phyloP scores from a whole-genome alignment of 2,888 invertebrate species.

The Parochlus steinenii region DNA sequence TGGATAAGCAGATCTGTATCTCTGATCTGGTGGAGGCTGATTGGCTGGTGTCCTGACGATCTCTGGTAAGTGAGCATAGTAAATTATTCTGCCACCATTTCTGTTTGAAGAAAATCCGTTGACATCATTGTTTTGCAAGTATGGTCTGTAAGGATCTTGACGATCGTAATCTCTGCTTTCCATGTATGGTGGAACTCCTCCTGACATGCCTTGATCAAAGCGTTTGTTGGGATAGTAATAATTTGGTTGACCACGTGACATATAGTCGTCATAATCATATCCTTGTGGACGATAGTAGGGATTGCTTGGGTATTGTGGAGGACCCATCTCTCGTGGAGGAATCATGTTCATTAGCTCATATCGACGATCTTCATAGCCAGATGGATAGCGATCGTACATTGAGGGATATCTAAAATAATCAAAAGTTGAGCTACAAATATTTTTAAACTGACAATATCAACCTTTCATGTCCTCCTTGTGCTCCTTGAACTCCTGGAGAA shows the following conservation, averaged over 20 bases:
- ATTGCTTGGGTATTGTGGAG: constrained; percentile 3
- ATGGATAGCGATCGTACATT: too few relatives aligned
- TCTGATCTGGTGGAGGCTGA: constrained; percentile 37
- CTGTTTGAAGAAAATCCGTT: too few relatives aligned
- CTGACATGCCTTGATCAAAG: constrained; percentile 24
- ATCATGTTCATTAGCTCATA: constrained; percentile 2
- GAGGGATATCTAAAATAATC: too few relatives aligned
- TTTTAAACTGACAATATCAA: too few relatives aligned
- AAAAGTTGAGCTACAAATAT: too few relatives aligned
- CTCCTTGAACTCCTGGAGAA: too few relatives aligned
- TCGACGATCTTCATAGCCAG: not conserved
- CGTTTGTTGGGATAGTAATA: constrained; percentile 28
- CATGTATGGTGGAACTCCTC: constrained; percentile 20
- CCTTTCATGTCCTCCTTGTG: too few relatives aligned
- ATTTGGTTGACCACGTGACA: constrained; percentile 25
- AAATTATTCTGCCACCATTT: constrained; percentile 40
- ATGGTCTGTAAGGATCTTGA: constrained; percentile 2
- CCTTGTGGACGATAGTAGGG: constrained; percentile 20
- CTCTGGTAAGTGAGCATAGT: constrained; percentile 53
- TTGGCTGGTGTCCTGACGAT: constrained; percentile 38
- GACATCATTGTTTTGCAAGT: constrained; percentile 9
- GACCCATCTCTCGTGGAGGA: constrained; percentile 8
- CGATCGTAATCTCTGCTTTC: constrained; percentile 1
- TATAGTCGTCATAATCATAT: constrained; percentile 17
- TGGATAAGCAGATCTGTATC: constrained; percentile 29